Conservation (phyloP, 92 coral and sea anemone species). For the Epizoanthus scotinus region DNA sequence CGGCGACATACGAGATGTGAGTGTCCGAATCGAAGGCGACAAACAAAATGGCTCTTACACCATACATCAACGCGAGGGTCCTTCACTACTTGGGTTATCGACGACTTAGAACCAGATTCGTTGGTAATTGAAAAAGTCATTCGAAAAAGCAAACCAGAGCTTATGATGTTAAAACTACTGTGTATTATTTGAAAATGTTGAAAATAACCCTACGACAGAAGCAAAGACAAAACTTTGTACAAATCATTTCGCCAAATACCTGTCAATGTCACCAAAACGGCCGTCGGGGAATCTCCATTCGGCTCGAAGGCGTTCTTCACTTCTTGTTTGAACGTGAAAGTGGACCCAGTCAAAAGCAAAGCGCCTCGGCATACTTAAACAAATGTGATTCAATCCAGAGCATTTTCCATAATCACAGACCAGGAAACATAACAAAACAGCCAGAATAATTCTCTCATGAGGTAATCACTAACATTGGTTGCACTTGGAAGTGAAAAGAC, state of each 20-base stretch:
- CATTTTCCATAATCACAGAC: background rate
- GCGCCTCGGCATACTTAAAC: background rate
- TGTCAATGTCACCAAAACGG: constrained; percentile 3
- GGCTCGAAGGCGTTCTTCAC: background rate
- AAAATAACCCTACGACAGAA: background rate
- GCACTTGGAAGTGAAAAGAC: background rate
- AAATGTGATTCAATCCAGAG: background rate
- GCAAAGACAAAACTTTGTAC: too few species aligned
- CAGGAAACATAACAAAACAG: background rate
- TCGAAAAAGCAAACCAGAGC: background rate
- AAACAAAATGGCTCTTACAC: constrained; percentile 32
- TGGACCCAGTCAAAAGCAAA: background rate
- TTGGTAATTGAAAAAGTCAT: background rate
- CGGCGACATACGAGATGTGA: background rate
- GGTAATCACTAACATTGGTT: background rate
- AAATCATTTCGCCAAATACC: constrained; percentile 13
- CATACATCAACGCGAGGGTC: background rate
- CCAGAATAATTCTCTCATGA: constrained; percentile 8
- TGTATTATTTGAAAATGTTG: too few species aligned
- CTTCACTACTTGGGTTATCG: too few species aligned
- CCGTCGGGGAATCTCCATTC: constrained; percentile 44
- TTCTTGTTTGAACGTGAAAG: background rate
- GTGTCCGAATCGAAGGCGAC: background rate
- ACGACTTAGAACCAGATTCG: background rate
- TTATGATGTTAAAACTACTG: too few species aligned